phyloP scores from a whole-genome alignment of 2,888 invertebrate genomes.

The Yponomeuta sedellus region DNA sequence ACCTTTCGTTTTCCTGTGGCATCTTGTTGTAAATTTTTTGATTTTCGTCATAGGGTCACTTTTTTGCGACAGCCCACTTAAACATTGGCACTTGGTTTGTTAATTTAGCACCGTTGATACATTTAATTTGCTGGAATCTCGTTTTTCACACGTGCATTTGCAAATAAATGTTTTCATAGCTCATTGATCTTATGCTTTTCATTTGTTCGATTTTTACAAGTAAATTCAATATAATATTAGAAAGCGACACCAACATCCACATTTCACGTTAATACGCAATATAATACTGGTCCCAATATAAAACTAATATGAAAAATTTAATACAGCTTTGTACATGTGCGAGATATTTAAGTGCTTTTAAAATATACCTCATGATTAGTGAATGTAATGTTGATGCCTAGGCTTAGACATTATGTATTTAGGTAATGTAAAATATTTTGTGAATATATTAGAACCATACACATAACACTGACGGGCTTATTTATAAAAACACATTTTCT shows the following conservation, averaged over 20 bases:
- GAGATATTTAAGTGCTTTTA: constrained; percentile 13
- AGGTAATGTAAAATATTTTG: constrained; percentile 11
- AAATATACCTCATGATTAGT: constrained; percentile 16
- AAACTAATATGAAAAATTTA: background rate
- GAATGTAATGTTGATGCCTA: constrained; percentile 10
- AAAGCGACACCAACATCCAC: constrained; percentile 15
- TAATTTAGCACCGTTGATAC: constrained; percentile 54
- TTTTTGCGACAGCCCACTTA: constrained; percentile 29
- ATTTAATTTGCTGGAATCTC: constrained; percentile 48
- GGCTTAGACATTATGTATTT: constrained; percentile 9
- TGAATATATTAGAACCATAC: constrained; percentile 1
- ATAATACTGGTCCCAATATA: background rate
- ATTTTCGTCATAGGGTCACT: background rate
- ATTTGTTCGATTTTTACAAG: constrained; percentile 35
- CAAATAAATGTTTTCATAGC: constrained; percentile 57
- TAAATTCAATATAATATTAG: background rate
- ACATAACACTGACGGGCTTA: background rate
- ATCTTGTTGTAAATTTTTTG: background rate
- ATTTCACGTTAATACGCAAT: background rate
- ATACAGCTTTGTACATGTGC: constrained; percentile 16
- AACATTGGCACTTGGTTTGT: constrained; percentile 70
- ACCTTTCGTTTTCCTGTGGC: background rate
- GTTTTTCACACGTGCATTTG: constrained; percentile 55
- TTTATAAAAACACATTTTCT: too few relatives aligned
- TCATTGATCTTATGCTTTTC: constrained; percentile 52